phyloP scores from a whole-genome alignment of 2,113 vertebrate species.

The Pituophis catenifer region DNA sequence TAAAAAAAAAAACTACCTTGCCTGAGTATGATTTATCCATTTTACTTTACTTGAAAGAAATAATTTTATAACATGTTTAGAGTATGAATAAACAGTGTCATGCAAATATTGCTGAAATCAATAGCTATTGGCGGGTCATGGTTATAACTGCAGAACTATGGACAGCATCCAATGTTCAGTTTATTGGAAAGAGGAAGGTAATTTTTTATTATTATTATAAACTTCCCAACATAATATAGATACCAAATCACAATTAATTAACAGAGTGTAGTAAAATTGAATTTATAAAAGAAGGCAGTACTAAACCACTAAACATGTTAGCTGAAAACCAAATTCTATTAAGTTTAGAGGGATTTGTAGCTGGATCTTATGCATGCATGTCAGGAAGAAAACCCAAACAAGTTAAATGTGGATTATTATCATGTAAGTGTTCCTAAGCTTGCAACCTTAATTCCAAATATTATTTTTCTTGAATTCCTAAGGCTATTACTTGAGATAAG shows the following conservation, averaged over 20 bases:
- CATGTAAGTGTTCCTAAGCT: not conserved
- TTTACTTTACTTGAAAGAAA: constrained; percentile 29
- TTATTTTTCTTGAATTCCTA: too few relatives aligned
- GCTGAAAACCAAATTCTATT: not conserved
- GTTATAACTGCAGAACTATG: constrained; percentile 11
- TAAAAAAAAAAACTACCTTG: constrained; percentile 25
- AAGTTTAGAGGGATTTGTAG: not conserved
- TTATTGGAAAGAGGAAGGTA: constrained; percentile 12
- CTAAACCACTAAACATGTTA: not conserved
- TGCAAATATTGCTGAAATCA: not conserved
- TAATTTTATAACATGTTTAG: constrained; percentile 36
- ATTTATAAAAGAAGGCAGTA: constrained; percentile 19
- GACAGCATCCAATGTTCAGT: constrained; percentile 38
- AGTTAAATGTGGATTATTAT: not conserved
- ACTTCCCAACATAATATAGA: constrained; percentile 36
- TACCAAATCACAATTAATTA: constrained; percentile 40
- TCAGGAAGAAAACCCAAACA: not conserved
- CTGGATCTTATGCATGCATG: not conserved
- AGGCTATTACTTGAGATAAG: not conserved
- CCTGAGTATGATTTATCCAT: constrained; percentile 32
- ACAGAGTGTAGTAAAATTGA: constrained; percentile 43
- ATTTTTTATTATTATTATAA: constrained; percentile 29
- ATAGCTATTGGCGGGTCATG: not conserved
- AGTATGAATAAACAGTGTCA: constrained; percentile 38
- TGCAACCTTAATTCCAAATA: not conserved